Base-by-base conservation (phyloP, 2,797 vertebrate species). In the Sebastes baramenuke region DNA sequence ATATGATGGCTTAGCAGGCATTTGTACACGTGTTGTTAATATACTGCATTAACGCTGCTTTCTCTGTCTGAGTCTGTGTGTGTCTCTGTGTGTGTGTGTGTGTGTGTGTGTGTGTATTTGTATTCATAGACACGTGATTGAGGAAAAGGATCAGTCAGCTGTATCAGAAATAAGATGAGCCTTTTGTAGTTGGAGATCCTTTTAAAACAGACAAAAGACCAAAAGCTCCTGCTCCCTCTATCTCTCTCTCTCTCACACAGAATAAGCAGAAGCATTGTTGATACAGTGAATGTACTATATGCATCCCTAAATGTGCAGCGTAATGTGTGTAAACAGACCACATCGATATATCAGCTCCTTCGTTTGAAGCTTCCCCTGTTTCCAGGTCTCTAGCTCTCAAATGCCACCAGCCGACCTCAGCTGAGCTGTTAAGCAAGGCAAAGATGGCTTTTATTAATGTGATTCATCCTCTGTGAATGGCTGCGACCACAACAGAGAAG, bases 371-470 rank as follows among this genome's bases (percentile, higher is more conserved):
- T 68, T 34, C 22, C 64, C 30, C 5, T 80, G 81, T 79, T 80
- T 84, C 75, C 86, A 90, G 84, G 83, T 92, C 90, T 49, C 70
- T 12, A 70, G 75, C 25, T 14, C 85, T 84, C 68, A 90, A 90
- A 92, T 91, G 87, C 89, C 92, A 92, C 83, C 87, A 70, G 90
- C 71, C 67, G 84, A 91, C 91, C 84, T 87, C 85, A 62, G 83
- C 75, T 34, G 75, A 78, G 87, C 84, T 83, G 82, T 75, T 67
- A 73, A 83, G 85, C 85, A 79, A 88, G 12, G 79, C 79, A 84
- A 90, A 90, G 86, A 92, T 90, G 92, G 88, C 91, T 93, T 93
- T 85, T 92, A 93, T 89, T 93, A 92, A 93, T 87, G 88, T 91
- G 90, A 94, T 93, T 95, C 92, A 92, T 91, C 85, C 89, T 80